A percentile compares a stretch with the other conserved stretches of the same genome.
Evolutionary conservation across 2,888 invertebrate genomes (phyloP).

Genomic region (Oscheius sp.): DNA sequence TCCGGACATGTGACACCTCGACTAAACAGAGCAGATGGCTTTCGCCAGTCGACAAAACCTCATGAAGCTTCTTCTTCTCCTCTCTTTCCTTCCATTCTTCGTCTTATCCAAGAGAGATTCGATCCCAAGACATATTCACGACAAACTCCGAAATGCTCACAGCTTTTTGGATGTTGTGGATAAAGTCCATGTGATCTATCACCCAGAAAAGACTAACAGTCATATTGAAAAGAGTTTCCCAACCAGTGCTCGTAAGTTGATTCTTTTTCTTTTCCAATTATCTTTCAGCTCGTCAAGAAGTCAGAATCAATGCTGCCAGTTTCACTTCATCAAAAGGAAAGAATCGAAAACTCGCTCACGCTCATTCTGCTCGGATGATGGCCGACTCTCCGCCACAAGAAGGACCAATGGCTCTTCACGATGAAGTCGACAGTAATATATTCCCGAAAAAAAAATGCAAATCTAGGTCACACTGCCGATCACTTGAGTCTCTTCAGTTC

Average conservation of each 20-base stretch:
- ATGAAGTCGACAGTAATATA: slow-evolving; percentile 14
- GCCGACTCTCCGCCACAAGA: neutral
- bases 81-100: neutral
- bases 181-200: slow-evolving; percentile 40
- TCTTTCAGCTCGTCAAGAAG: slow-evolving; percentile 2
- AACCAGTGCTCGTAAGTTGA: slow-evolving; percentile 12
- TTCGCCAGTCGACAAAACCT: neutral
- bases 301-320: slow-evolving; percentile 11
- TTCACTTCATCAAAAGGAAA: neutral
- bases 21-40: slow-evolving; percentile 20
- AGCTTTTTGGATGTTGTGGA: slow-evolving; percentile 33
- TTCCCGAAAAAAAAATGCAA: neutral
- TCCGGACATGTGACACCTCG: slow-evolving; percentile 15
- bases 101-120: neutral
- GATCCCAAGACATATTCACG: slow-evolving; percentile 28
- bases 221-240: slow-evolving; percentile 34
- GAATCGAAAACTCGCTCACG: neutral
- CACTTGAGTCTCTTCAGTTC: slow-evolving; percentile 26
- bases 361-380: neutral
- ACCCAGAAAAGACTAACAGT: slow-evolving; percentile 38
- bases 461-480: slow-evolving; percentile 24
- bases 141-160: slow-evolving; percentile 36
- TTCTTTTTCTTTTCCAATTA: neutral
- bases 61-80: neutral
- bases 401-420: neutral